phyloP scores from a whole-genome alignment of 2,888 invertebrate genomes.

The Diaperis boleti region DNA sequence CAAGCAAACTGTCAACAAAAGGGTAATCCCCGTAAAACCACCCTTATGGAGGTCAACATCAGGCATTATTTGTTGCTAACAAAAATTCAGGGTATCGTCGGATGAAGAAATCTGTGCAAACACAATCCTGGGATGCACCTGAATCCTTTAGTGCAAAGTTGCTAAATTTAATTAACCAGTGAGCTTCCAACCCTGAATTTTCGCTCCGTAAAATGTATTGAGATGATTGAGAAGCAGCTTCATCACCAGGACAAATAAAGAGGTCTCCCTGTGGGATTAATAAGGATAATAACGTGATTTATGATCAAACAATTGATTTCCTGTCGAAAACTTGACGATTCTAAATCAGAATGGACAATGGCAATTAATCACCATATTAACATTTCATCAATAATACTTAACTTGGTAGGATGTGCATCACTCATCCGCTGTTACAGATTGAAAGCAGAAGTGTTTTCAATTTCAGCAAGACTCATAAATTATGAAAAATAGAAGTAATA shows the following conservation, averaged over 20 bases:
- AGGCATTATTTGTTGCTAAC: no score
- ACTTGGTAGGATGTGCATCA: background rate
- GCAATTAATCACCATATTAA: conserved; percentile 38
- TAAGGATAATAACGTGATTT: conserved; percentile 25
- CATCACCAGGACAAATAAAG: background rate
- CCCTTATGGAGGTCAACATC: no score
- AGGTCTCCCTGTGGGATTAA: background rate
- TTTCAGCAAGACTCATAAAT: conserved; percentile 9
- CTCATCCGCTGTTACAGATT: background rate
- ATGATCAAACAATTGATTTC: conserved; percentile 25
- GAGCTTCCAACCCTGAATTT: background rate
- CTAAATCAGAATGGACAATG: conserved; percentile 23
- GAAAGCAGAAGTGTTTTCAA: conserved; percentile 12
- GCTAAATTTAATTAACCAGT: conserved; percentile 24
- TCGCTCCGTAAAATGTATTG: background rate
- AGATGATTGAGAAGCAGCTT: conserved; percentile 9
- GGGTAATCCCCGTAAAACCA: no score
- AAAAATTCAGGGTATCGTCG: conserved; percentile 7
- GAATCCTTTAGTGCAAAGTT: conserved; percentile 8
- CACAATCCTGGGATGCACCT: conserved; percentile 17
- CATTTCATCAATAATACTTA: conserved; percentile 38
- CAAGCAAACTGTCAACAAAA: conserved; percentile 16
- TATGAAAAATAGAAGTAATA: conserved; percentile 14
- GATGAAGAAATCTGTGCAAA: conserved; percentile 7
- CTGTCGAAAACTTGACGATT: conserved; percentile 22